Conservation (phyloP, 2,888 invertebrate genomes). For the Meiosimyza decipiens region DNA sequence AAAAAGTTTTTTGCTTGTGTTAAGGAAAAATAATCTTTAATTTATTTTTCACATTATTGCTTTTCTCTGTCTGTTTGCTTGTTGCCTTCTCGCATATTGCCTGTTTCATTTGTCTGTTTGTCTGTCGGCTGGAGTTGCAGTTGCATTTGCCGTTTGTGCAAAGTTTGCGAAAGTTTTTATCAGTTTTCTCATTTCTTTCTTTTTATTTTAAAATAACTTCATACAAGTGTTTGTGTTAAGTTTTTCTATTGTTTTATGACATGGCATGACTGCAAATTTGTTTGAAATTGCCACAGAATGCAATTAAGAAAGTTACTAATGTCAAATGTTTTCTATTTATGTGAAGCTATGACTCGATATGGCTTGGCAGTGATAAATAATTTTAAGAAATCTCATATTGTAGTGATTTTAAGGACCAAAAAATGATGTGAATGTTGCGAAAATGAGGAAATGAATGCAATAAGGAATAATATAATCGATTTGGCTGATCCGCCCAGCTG, state of each 20-base stretch:
- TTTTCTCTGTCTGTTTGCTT: neutral
- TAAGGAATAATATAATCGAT: too few species aligned
- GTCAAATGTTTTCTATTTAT: slow-evolving; percentile 10
- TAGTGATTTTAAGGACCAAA: too few species aligned
- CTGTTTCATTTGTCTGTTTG: neutral
- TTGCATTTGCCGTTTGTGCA: slow-evolving; percentile 35
- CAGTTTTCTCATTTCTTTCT: neutral
- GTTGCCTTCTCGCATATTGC: neutral
- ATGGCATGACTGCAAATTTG: neutral
- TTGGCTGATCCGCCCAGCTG: too few species aligned
- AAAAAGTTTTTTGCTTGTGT: too few species aligned
- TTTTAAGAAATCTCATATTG: too few species aligned
- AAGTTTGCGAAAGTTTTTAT: neutral
- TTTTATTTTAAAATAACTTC: neutral
- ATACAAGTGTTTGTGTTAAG: neutral
- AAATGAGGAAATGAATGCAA: too few species aligned
- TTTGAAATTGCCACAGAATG: slow-evolving; percentile 20
- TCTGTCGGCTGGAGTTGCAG: slow-evolving; percentile 18
- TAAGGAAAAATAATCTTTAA: too few species aligned
- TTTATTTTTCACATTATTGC: too few species aligned
- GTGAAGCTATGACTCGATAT: neutral
- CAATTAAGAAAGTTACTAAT: slow-evolving; percentile 19
- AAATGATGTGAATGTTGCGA: too few species aligned
- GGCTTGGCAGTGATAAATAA: neutral
- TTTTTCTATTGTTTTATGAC: neutral